A percentile compares a stretch with the other conserved stretches of the same genome.
These are phyloP conservation scores for Pollenia amentaria DNA, from an alignment of 2,888 invertebrate genomes.

Conservation along the genomic window DNA sequence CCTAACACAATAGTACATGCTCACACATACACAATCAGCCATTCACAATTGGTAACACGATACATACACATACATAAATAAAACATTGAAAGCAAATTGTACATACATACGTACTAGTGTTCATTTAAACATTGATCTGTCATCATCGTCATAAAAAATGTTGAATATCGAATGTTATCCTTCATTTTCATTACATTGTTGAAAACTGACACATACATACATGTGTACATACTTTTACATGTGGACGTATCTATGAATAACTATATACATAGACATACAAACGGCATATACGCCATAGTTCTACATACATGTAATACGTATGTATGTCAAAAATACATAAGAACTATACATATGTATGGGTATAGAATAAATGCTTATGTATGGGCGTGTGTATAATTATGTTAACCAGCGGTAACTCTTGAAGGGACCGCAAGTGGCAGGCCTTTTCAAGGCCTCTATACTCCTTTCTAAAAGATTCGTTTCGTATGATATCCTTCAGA, in stretches of 20 bases:
- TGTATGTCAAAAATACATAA: no score
- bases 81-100: not conserved
- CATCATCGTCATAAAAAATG: conserved; percentile 41
- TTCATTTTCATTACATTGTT: conserved; percentile 49
- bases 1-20: not conserved
- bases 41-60: not conserved
- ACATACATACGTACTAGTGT: not conserved
- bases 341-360: no score
- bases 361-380: no score
- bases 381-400: not conserved
- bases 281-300: not conserved
- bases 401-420: not conserved
- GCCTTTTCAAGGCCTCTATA: no score
- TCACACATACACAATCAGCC: not conserved
- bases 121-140: conserved; percentile 17
- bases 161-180: conserved; percentile 49
- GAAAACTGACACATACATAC: not conserved
- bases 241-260: not conserved
- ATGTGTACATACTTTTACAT: not conserved
- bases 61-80: not conserved
- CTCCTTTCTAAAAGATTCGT: no score
- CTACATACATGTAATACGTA: no score
- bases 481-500: no score
- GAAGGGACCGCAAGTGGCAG: no score
- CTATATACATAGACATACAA: not conserved